Evolutionary conservation across 2,888 invertebrate genomes (phyloP), one percentile per base, ranked within the genome.

Genomic region (Lasius platythorax): DNA sequence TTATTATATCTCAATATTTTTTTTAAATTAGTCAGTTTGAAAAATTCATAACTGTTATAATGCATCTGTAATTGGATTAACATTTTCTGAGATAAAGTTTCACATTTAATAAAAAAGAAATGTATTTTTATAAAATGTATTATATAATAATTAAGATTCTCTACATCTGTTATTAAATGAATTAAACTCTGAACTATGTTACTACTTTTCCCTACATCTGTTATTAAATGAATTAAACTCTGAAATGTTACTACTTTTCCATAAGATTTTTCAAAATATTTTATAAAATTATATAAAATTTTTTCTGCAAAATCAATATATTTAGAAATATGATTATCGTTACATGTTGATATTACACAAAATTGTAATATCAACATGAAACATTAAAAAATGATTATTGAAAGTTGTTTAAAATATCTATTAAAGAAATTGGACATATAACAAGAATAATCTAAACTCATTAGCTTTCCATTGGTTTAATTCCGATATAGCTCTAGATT

Each of bases 51-150:
- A 12, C 11, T 23, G 53, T 46, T 50, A 56, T 11, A 11, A 11
- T 23, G 1, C 11, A 23, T 56, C 23, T 4, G 23, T 23, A 23
- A 56, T 11, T 28, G 11, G 4, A 18, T 46, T 28, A 43, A n/a
- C 11, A 40, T 11, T 15, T 73, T 23, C 11, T 40, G 23, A 73
- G 9, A 58, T 5, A 40, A 73, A 58, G 15, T 28, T 73, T 37
- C 23, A 56, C 18, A 73, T 15, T 37, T 56, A 5, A 23, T 58
- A 56, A 12, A 23, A 73, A 73, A 73, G 23, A 74, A 74, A 74
- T 74, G 30, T 74, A 63, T 74, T 74, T 73, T 63, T 63, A 63
- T 43, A 74, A 74, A 50, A 50, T 33, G 40, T 23, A 30, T 5
- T 37, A n/a, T 74, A 43, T 15, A 53, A 70, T 70, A 50, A 11